Evolutionary conservation across 2,888 invertebrate genomes (phyloP), one percentile per base, ranked within the genome.

Genomic region (Tetramorium bicarinatum): DNA sequence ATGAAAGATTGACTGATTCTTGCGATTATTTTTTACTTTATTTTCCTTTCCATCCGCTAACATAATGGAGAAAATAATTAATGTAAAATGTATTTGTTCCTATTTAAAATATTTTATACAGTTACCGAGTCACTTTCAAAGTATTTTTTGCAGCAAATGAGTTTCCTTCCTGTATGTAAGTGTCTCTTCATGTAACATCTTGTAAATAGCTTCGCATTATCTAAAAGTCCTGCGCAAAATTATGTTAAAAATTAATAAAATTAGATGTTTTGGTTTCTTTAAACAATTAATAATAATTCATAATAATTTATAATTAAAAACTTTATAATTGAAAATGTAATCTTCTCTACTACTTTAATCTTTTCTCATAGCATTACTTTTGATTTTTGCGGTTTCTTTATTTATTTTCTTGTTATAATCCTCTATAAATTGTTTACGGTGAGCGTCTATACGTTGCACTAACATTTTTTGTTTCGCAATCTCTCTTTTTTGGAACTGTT

Each of bases 381-480:
- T 54, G 82, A 93, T 88, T 79, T 86, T 89, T 18, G 82, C 44
- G n/a, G 90, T 83, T 76, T 91, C 90, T 41, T 75, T 89, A 6
- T 90, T 69, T 6, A 94, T 85, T 87, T 91, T 92, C n/a, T 87
- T 82, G 59, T 91, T 92, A 59, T 94, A 94, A n/a, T 86, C 62
- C 66, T 91, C 29, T 62, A 94, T 91, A 81, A 91, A 92, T 44
- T 87, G 83, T 62, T 87, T 72, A 2, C 92, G 89, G 59, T 89
- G 86, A 29, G 87, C 80, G 34, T 90, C 77, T n/a, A 89, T 85
- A 56, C 87, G 89, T 41, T 87, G 21, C 9, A 91, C 34, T 6
- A 92, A 82, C 44, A 87, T 77, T 69, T 91, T 62, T 69, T 92
- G 91, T 44, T 87, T 91, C 15, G 88, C 87, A 6, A 93, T 91